Base-by-base conservation (phyloP, 2,113 vertebrate species). In the Grammomys surdaster region DNA sequence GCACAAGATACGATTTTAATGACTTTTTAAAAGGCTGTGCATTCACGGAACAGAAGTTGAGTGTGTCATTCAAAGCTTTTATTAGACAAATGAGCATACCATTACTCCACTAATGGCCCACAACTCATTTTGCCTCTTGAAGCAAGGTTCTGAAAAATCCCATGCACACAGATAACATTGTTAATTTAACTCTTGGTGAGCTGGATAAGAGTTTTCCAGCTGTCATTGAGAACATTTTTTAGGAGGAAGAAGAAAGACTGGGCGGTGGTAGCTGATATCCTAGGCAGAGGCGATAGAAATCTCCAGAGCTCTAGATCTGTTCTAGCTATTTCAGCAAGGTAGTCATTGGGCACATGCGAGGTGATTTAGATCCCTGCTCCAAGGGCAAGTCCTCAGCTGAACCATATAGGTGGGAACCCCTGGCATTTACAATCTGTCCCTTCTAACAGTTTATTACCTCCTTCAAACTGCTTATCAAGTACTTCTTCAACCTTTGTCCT, bases 161-260 rank as follows among this genome's bases (percentile, higher is more conserved):
- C n/a, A 4, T 4, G 19, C 28, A 3, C 51, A 13, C 51, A 8
- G 65, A 46, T 54, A 0, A 0, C 0, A 40, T 36, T 1, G n/a
- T 3, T 26, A 33, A 20, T 72, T 76, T 48, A 77, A 89, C 86
- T 82, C 94, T 82, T 72, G 0, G 0, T 10, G 40, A 48, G 60
- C 16, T 33, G 58, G 76, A 65, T 43, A 31, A 28, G 46, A 43
- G 8, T 56, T 95, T 77, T 28, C 56, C 82, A 56, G 7, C 51
- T 46, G 65, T 43, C 63, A 10, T 36, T 17, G 65, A 56, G 56
- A 73, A 58, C 13, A 20, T 33, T 26, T 12, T 86, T 19, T 4
- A 46, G 3, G 26, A 7, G 43, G 43, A 65, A 24, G 14, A 69
- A 5, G 76, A 65, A 36, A 54, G 24, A 48, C 20, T 72, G 28